phyloP scores from a whole-genome alignment of 2,797 vertebrate species.

The Margarornis squamiger region DNA sequence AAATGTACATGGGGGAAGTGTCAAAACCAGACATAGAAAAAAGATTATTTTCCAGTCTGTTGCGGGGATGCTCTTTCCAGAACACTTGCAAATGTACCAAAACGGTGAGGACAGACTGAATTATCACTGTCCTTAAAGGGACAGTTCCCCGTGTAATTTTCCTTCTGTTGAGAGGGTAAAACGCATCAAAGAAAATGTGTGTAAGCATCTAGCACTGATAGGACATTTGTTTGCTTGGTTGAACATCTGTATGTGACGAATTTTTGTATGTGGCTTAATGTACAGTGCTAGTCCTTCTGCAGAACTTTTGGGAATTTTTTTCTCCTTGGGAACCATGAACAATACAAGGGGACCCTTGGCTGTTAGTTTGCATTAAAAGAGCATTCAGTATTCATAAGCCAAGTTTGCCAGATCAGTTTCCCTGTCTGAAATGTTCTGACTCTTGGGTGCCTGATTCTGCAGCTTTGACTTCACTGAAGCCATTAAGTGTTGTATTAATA shows the following conservation, averaged over 20 bases:
- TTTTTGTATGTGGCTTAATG: not conserved
- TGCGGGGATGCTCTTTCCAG: not conserved
- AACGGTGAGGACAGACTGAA: not conserved
- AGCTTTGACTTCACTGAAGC: not conserved
- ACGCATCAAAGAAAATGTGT: not conserved
- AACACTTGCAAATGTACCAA: not conserved
- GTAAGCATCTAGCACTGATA: not conserved
- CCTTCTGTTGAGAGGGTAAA: not conserved
- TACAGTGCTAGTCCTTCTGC: not conserved
- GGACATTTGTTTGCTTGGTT: not conserved
- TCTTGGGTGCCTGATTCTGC: not conserved
- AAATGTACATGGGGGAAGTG: not conserved
- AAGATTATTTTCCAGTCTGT: not conserved
- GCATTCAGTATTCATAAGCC: not conserved
- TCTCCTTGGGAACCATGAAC: not conserved
- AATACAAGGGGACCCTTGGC: not conserved
- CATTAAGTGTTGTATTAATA: not conserved
- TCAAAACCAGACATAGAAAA: not conserved
- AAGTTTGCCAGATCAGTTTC: not conserved
- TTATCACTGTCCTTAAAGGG: not conserved
- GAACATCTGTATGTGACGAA: accelerated
- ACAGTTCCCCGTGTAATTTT: not conserved
- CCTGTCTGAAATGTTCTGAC: not conserved
- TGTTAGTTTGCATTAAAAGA: not conserved
- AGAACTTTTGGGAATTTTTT: not conserved